These are phyloP conservation scores for Propithecus coquereli DNA, from an alignment of 2,113 vertebrate genomes.

Conservation along the genomic window DNA sequence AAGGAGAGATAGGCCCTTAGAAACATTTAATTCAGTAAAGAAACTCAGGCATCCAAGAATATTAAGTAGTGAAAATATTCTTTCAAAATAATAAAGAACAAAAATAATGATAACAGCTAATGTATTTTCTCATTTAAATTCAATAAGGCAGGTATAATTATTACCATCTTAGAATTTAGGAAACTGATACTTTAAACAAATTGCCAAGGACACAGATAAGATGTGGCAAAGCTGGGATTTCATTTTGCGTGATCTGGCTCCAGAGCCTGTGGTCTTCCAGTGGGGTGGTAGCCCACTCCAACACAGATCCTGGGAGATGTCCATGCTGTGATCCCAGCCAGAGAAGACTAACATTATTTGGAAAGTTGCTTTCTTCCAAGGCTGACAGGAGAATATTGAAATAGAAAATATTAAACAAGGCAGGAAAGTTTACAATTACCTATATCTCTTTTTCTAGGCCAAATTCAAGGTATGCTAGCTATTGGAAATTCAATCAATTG, in stretches of 20 bases:
- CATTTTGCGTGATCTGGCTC: background rate
- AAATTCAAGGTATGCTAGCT: background rate
- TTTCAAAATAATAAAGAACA: background rate
- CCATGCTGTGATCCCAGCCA: background rate
- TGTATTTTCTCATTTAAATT: background rate
- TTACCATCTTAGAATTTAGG: background rate
- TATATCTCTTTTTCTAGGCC: background rate
- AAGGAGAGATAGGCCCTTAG: background rate
- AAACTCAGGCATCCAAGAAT: background rate
- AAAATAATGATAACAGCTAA: background rate
- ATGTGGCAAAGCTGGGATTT: background rate
- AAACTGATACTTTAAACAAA: background rate
- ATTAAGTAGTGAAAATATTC: background rate
- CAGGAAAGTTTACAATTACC: background rate
- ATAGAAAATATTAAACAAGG: background rate
- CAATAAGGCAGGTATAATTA: background rate
- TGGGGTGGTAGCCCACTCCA: background rate
- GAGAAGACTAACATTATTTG: background rate
- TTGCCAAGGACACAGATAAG: background rate
- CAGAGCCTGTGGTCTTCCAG: background rate
- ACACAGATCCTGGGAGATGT: background rate
- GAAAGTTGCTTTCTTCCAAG: background rate
- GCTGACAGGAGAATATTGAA: background rate
- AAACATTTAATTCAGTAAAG: constrained; percentile 16
- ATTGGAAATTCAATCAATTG: constrained; percentile 10